Conservation (phyloP, 2,797 vertebrate genomes). For the Acropternis orthonyx region DNA sequence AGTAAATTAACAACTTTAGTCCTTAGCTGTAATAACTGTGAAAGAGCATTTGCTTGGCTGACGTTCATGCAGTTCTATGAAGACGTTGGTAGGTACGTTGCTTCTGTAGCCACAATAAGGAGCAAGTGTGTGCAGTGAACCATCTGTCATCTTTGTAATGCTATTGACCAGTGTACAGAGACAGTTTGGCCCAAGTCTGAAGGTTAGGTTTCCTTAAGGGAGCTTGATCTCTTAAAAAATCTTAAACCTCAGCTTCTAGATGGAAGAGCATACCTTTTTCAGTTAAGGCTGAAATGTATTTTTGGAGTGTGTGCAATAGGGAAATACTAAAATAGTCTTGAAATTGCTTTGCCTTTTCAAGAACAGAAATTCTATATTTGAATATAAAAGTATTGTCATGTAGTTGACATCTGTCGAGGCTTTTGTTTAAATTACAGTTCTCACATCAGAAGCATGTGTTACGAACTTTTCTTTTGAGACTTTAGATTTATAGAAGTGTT, state of each 20-base stretch:
- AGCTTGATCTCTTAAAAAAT: background rate
- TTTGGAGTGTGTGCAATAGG: background rate
- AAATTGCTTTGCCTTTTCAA: background rate
- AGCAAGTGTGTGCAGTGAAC: background rate
- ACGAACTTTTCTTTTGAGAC: background rate
- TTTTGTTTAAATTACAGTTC: background rate
- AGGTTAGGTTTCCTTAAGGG: slow-evolving; percentile 3
- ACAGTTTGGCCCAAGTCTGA: background rate
- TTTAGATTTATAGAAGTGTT: background rate
- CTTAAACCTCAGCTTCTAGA: background rate
- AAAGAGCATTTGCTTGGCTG: background rate
- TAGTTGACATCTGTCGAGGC: background rate
- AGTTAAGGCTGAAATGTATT: background rate
- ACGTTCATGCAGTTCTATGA: background rate
- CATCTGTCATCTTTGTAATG: background rate
- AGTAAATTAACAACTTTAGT: slow-evolving; percentile 20
- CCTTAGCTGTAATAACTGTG: background rate
- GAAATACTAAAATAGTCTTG: background rate
- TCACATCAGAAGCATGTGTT: background rate
- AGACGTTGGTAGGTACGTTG: background rate
- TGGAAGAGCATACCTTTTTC: background rate
- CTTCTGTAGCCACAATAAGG: background rate
- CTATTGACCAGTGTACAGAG: background rate
- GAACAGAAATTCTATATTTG: background rate
- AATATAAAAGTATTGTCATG: background rate